A percentile compares a stretch with the other conserved stretches of the same genome.
phyloP scores from a whole-genome alignment of 2,113 vertebrate species.

The Nymphicus hollandicus region DNA sequence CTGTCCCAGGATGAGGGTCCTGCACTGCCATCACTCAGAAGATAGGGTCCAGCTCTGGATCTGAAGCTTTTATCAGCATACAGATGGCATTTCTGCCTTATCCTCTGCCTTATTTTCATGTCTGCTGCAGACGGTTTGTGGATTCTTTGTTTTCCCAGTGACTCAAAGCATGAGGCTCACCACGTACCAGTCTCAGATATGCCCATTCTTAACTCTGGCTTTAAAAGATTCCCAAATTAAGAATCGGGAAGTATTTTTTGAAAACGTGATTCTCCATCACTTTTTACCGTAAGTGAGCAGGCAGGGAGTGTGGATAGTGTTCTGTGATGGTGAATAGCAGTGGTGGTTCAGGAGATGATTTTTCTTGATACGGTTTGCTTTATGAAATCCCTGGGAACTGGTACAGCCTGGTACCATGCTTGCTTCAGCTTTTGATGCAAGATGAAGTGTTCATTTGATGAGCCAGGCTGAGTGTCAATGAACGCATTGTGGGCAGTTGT shows the following conservation, averaged over 20 bases:
- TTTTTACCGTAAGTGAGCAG: background rate
- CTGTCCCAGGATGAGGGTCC: background rate
- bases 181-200: background rate
- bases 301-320: background rate
- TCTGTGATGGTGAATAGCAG: background rate
- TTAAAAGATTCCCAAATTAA: background rate
- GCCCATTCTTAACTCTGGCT: background rate
- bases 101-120: background rate
- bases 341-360: background rate
- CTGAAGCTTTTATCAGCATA: background rate
- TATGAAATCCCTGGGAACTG: background rate
- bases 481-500: fast-evolving
- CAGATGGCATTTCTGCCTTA: background rate
- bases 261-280: background rate
- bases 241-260: background rate
- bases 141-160: background rate
- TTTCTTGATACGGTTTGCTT: background rate
- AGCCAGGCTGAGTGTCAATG: background rate
- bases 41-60: background rate
- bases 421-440: background rate
- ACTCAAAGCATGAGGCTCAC: background rate
- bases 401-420: background rate
- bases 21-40: background rate
- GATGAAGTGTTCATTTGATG: background rate
- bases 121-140: background rate